phyloP scores from a whole-genome alignment of 2,113 vertebrate species.

The Theristicus caerulescens region DNA sequence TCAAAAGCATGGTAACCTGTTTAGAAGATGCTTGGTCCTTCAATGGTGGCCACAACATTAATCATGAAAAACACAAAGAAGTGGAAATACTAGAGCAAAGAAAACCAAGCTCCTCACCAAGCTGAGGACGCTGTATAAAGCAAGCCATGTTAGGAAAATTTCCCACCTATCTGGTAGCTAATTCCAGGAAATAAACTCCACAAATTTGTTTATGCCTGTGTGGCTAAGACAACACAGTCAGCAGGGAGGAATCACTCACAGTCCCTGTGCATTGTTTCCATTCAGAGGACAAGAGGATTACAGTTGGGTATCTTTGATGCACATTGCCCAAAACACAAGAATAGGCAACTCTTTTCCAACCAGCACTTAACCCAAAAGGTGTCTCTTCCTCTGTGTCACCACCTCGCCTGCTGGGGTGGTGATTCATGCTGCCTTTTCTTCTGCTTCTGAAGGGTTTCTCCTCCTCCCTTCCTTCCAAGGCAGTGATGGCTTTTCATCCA shows the following conservation, averaged over 20 bases:
- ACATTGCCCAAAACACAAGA: background rate
- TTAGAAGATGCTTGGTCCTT: background rate
- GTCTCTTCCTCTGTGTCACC: background rate
- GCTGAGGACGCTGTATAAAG: background rate
- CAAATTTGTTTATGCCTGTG: background rate
- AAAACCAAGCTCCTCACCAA: background rate
- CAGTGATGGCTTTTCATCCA: background rate
- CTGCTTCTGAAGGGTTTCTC: background rate
- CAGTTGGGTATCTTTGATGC: background rate
- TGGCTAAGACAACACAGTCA: background rate
- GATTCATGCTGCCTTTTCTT: background rate
- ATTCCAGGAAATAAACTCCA: background rate
- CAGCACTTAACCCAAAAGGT: background rate
- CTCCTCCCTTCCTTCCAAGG: background rate
- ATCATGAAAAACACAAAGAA: background rate
- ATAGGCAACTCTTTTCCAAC: background rate
- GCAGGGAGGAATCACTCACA: background rate
- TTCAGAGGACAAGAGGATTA: background rate
- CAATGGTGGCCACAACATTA: background rate
- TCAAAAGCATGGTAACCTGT: background rate
- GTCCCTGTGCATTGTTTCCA: fast-evolving
- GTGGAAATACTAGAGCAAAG: background rate
- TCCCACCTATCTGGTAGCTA: background rate
- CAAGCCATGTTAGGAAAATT: background rate
- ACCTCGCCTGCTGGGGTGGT: fast-evolving